phyloP scores from a whole-genome alignment of 2,888 invertebrate genomes.

The Sphecodes monilicornis region DNA sequence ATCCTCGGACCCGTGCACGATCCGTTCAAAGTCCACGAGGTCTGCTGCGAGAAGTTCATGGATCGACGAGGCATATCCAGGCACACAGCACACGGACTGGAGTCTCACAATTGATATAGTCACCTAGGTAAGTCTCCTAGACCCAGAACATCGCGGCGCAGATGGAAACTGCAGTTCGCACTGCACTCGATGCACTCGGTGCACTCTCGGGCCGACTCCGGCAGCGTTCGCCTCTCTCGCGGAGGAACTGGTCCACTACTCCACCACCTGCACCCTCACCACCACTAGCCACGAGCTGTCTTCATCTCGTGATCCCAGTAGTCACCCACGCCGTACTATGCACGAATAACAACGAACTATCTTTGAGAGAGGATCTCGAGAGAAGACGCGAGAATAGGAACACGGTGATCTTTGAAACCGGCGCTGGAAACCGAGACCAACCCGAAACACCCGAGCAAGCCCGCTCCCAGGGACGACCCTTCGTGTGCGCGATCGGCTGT shows the following conservation, averaged over 20 bases:
- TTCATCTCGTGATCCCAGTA: conserved; percentile 29
- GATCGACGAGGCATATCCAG: conserved; percentile 7
- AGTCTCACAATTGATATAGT: background rate
- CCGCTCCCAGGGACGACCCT: conserved; percentile 65
- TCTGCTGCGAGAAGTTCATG: background rate
- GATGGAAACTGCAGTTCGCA: conserved; percentile 37
- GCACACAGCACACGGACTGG: background rate
- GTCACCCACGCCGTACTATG: conserved; percentile 1
- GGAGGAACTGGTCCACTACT: conserved; percentile 53
- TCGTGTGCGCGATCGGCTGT: conserved; percentile 71
- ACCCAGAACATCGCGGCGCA: conserved; percentile 31
- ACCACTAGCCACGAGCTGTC: conserved; percentile 60
- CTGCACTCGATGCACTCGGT: conserved; percentile 29
- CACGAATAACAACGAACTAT: background rate
- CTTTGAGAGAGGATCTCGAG: background rate
- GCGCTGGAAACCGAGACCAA: conserved; percentile 21
- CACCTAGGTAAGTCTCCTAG: background rate
- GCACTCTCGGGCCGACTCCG: conserved; percentile 22
- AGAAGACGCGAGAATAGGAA: background rate
- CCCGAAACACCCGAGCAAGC: conserved; percentile 36
- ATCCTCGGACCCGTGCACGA: background rate
- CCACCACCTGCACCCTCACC: conserved; percentile 54
- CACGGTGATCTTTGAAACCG: background rate
- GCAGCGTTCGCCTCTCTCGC: conserved; percentile 42
- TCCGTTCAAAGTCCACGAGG: conserved; percentile 1